Base-by-base conservation (phyloP, 2,113 vertebrate genomes). In the Nycticorax nycticorax region DNA sequence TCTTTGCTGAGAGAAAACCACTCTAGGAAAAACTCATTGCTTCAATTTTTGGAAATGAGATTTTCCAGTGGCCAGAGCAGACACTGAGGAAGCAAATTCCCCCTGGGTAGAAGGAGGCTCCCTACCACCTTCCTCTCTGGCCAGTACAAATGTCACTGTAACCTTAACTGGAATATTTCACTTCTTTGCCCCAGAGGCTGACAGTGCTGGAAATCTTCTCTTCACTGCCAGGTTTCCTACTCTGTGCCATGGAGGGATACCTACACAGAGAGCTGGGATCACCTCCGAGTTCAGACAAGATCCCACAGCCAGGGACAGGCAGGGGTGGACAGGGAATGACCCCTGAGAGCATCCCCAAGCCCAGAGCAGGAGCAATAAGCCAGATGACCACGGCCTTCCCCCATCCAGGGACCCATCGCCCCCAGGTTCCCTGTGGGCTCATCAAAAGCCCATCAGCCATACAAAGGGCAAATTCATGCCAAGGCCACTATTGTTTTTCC, bases 51-150 rank as follows among this genome's bases (percentile, higher is more conserved):
- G 9, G 4, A 69, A 78, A 50, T 16, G 12, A 73, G 57, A 39
- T 66, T 73, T 91, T 73, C 57, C 89, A 91, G 52, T 5, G 43
- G 14, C 33, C 32, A 48, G 57, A 90, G 50, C 32, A 48, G 64
- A 32, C 26, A 13, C 57, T 12, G 63, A 33, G 41, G n/a, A 87
- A 75, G 30, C 12, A 48, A 62, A 62, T 37, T 62, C 26, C 50
- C 48, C 50, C 19, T 10, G 35, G 35, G 56, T 8, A 41, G 75
- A 47, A 53, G 39, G 0, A 0, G 8, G 27, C 21, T 71, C 39
- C 35, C 41, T 55, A 39, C 27, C 69, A 48, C 41, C 57, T 13
- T 64, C 45, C 37, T 52, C 77, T 71, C 50, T 3, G 4, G 63
- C 43, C 15, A 0, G 37, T 30, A n/a, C 28, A 59, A 64, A 57